Evolutionary conservation across 92 coral and sea anemone genomes (phyloP).

Genomic region (Umimayanthus chanpuru): DNA sequence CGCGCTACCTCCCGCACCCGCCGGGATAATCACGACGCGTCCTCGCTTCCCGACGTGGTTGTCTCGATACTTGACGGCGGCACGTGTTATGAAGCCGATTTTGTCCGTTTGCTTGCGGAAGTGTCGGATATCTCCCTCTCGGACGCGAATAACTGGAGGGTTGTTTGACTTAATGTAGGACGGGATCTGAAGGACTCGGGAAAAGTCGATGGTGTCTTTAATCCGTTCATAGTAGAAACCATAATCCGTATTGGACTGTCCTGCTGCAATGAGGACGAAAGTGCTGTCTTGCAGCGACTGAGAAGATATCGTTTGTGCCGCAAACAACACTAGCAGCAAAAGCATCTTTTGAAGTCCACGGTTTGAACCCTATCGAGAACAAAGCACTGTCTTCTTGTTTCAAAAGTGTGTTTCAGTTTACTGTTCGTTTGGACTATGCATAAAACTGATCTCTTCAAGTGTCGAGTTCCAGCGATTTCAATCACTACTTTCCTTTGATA

Average conservation of each 20-base stretch:
- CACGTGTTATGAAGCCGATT: slow-evolving; percentile 14
- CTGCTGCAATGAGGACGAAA: slow-evolving; percentile 1
- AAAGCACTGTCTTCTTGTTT: not conserved
- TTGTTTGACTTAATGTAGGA: slow-evolving; percentile 1
- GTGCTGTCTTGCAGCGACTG: not conserved
- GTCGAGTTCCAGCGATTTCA: not conserved
- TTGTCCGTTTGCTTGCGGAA: slow-evolving; percentile 10
- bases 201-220: slow-evolving; percentile 13
- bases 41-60: not conserved
- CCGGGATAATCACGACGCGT: slow-evolving; percentile 20
- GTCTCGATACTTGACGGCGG: slow-evolving; percentile 15
- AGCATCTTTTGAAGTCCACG: not conserved
- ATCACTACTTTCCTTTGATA: not conserved
- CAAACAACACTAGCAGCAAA: not conserved
- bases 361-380: not conserved
- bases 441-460: not conserved
- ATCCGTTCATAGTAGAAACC: not conserved
- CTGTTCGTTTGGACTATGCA: not conserved
- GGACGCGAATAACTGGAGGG: not conserved
- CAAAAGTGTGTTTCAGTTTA: no score
- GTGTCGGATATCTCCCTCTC: slow-evolving; percentile 27
- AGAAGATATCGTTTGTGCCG: not conserved
- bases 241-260: slow-evolving; percentile 6
- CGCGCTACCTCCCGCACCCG: slow-evolving; percentile 16
- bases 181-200: slow-evolving; percentile 16